These are phyloP conservation scores for Ciconia stormi DNA, from an alignment of 2,113 vertebrate species.

Conservation along the genomic window DNA sequence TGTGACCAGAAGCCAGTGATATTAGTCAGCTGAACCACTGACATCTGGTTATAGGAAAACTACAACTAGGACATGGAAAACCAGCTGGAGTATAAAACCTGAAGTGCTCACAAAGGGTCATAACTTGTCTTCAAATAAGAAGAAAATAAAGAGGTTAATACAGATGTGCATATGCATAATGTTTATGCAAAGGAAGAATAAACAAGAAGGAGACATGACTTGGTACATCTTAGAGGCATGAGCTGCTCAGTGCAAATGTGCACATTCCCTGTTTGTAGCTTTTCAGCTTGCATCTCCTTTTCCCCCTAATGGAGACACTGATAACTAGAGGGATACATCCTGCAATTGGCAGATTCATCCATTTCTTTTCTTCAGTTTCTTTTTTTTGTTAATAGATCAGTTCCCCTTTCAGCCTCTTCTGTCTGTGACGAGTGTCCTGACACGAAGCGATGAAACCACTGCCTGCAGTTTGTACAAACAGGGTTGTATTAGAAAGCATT, in stretches of 20 bases:
- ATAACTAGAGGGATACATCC: background rate
- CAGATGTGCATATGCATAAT: background rate
- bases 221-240: background rate
- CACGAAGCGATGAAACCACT: background rate
- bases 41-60: conserved; percentile 28
- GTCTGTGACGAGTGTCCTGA: background rate
- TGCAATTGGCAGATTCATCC: background rate
- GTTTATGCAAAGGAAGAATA: background rate
- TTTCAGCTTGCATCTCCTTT: background rate
- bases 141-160: background rate
- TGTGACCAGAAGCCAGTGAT: background rate
- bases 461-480: background rate
- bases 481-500: background rate
- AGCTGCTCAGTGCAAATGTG: background rate
- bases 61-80: conserved; percentile 1
- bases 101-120: background rate
- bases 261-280: background rate
- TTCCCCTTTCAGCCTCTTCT: background rate
- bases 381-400: background rate
- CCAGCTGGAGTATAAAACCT: conserved; percentile 1
- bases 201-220: background rate
- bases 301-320: background rate
- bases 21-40: conserved; percentile 36
- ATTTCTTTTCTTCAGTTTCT: background rate
- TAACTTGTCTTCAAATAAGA: background rate